Evolutionary conservation across 1,140 invertebrate species (phyloP), one percentile per base, ranked within the genome.

Genomic region (Nebria ingens): DNA sequence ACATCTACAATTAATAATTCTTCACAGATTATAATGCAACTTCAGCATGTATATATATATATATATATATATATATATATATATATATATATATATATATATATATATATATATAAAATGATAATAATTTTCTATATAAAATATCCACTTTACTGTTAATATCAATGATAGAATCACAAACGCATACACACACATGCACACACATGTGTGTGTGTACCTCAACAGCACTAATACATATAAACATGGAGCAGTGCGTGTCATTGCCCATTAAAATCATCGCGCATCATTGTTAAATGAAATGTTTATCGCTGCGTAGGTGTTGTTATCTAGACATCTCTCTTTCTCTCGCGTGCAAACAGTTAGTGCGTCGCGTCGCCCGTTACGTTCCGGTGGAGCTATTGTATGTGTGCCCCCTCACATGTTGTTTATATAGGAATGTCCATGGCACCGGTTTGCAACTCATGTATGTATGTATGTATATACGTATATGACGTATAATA

Each of bases 201-300:
- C 6, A n/a, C 25, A 34, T n/a, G 6, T 9, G 25, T n/a, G 25
- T n/a, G 6, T 9, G 25, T n/a, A n/a, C 25, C 25, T 34, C 25
- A 6, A 34, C 25, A 6, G n/a, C 25, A 6, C 6, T 34, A n/a
- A n/a, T 9, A 59, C 62, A 66, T 66, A 64, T 62, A 65, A 67
- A 66, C 64, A 61, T 64, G 64, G 40, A 17, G 6, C 62, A 56
- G 62, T 58, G 62, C 65, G 67, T 68, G 65, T 68, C 67, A 68
- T 68, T 66, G 64, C 65, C 65, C 62, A 68, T 69, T 68, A 68
- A 65, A 67, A 67, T 67, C 67, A 64, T 66, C 58, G 62, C 58
- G 60, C 53, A 63, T 60, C 59, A 52, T 58, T 51, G 42, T 34
- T 56, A 23, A 45, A 45, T 45, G 40, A 45, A 45, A 45, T 45